A percentile compares a stretch with the other conserved stretches of the same genome.
These are phyloP conservation scores for Monodelphis domestica DNA, from an alignment of 2,797 vertebrate species.

Conservation along the genomic window DNA sequence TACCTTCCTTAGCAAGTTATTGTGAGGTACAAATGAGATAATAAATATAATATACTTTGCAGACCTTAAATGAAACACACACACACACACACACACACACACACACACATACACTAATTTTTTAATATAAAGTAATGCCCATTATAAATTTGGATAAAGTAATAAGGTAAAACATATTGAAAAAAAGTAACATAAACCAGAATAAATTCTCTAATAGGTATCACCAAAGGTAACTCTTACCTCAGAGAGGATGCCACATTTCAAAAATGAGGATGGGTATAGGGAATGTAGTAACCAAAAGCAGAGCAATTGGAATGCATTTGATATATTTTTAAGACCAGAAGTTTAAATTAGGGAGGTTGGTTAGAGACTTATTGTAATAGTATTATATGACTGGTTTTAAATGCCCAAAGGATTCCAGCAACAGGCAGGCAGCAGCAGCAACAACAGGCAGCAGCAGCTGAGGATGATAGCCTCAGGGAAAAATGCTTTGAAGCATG, in stretches of 20 bases:
- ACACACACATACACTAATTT: accelerated
- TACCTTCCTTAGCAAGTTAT: not conserved
- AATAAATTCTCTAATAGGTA: not conserved
- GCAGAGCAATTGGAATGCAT: not conserved
- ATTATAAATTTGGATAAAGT: not conserved
- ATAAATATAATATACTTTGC: not conserved
- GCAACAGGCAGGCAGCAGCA: too few species aligned
- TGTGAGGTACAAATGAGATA: not conserved
- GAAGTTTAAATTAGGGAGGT: not conserved
- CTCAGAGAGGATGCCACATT: not conserved
- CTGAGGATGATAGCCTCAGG: too few species aligned
- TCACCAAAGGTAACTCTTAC: not conserved
- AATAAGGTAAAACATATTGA: not conserved
- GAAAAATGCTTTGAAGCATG: too few species aligned
- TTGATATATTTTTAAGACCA: not conserved
- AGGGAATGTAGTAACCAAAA: not conserved
- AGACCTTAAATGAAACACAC: not conserved
- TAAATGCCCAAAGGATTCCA: not conserved
- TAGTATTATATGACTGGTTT: not conserved
- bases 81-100: not conserved
- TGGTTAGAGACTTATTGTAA: not conserved
- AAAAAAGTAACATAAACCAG: not conserved
- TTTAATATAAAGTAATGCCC: not conserved
- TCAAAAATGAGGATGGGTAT: not conserved
- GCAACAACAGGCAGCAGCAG: too few species aligned